Evolutionary conservation across 2,888 invertebrate species (phyloP), one percentile per base, ranked within the genome.

Genomic region (Bedellia somnulentella): DNA sequence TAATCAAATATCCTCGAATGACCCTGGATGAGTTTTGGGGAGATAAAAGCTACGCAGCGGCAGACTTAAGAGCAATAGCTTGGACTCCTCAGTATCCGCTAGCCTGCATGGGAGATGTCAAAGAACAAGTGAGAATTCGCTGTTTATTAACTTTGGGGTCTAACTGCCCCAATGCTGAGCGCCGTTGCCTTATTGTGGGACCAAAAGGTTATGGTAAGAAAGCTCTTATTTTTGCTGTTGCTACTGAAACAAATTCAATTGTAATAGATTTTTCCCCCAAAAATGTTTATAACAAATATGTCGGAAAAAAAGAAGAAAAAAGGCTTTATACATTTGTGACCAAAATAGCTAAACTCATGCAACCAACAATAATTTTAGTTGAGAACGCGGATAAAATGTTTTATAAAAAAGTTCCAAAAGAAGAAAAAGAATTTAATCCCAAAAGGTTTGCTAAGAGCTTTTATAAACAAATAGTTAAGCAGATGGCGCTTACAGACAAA

Each of bases 181-280:
- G 77, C 52, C 81, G 86, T 0, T 80, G 88, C 13, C 54, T 89
- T 30, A 66, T 92, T 13, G 82, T 81, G 15, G 91, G 91, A 0
- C 83, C 88, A 1, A 68, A 80, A 28, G 78, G 80, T 15, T 73
- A 79, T 18, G 91, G 90, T 1, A 90, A 91, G 57, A 81, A 79
- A 45, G 76, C 85, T 36, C 57, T 92, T 30, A 80, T 83, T 0
- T 79, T 89, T 43, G 87, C 87, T 0, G 73, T 92, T 15, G 89
- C 88, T 38, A 82, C 82, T 2, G 88, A 89, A 60, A 80, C 86
- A 1, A 83, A 85, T 29, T 83, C 89, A 3, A 82, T 87, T 24
- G 55, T 91, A 9, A 85, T 92, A 49, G 89, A 92, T 46, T 58
- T 92, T 9, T 85, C 87, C 0, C 85, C 89, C 1, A 60, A 78